These are phyloP conservation scores for Arrhamphus sclerolepis DNA, from an alignment of 2,797 vertebrate species.

Conservation along the genomic window DNA sequence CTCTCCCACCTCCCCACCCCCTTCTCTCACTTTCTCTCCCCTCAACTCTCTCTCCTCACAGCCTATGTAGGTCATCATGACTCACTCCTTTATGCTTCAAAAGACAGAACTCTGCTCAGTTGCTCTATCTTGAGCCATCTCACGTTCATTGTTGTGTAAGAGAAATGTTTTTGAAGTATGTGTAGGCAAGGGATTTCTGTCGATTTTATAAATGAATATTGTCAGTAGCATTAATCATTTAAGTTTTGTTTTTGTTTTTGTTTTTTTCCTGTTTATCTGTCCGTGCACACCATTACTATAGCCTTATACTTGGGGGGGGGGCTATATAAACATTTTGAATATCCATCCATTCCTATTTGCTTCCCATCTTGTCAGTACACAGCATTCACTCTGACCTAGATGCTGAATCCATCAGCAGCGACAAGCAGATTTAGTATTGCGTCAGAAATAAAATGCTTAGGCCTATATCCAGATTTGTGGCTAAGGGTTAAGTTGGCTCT, in stretches of 20 bases:
- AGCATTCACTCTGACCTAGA: slow-evolving; percentile 68
- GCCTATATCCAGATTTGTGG: slow-evolving; percentile 40
- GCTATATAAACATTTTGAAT: neutral
- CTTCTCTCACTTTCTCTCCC: slow-evolving; percentile 50
- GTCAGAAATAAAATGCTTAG: slow-evolving; percentile 63
- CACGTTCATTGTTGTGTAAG: slow-evolving; percentile 72
- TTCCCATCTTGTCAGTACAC: slow-evolving; percentile 23
- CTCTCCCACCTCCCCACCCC: slow-evolving; percentile 60
- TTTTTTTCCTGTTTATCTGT: slow-evolving; percentile 8
- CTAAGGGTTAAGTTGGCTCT: slow-evolving; percentile 31
- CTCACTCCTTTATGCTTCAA: slow-evolving; percentile 82
- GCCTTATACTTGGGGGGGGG: too few species aligned
- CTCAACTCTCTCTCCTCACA: slow-evolving; percentile 54
- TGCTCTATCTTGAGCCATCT: slow-evolving; percentile 74
- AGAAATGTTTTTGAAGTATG: slow-evolving; percentile 54
- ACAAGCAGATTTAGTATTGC: slow-evolving; percentile 67
- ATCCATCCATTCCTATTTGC: slow-evolving; percentile 8
- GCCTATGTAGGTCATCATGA: slow-evolving; percentile 86
- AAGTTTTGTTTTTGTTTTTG: too few species aligned
- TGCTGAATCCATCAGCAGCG: slow-evolving; percentile 65
- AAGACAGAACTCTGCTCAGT: slow-evolving; percentile 73
- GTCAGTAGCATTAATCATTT: neutral
- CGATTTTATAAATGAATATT: neutral
- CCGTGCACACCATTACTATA: neutral
- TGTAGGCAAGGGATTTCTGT: slow-evolving; percentile 14